Conservation (phyloP, 2,888 invertebrate species). For the Phania funesta region DNA sequence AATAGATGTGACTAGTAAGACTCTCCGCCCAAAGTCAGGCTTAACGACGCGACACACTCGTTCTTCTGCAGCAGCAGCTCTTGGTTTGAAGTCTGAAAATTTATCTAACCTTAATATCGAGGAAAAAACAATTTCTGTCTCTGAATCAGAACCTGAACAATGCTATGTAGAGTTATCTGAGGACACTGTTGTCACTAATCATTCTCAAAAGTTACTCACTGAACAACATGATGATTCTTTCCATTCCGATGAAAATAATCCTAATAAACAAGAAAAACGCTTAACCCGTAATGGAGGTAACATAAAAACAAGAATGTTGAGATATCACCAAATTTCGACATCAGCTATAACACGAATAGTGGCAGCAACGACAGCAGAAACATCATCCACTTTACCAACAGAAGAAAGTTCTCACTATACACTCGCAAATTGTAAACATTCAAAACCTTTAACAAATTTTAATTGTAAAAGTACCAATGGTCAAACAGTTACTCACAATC, state of each 20-base stretch:
- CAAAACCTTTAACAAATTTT: slow-evolving; percentile 47
- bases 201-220: neutral
- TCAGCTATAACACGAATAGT: slow-evolving; percentile 18
- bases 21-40: slow-evolving; percentile 16
- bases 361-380: slow-evolving; percentile 22
- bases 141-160: slow-evolving; percentile 64
- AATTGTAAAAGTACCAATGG: slow-evolving; percentile 49
- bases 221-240: slow-evolving; percentile 32
- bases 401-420: slow-evolving; percentile 44
- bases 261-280: slow-evolving; percentile 69
- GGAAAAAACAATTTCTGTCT: slow-evolving; percentile 59
- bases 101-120: slow-evolving; percentile 11
- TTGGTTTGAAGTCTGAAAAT: slow-evolving; percentile 44
- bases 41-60: slow-evolving; percentile 59
- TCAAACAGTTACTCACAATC: slow-evolving; percentile 37
- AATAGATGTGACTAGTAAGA: neutral
- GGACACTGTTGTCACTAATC: neutral
- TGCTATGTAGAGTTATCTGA: slow-evolving; percentile 39
- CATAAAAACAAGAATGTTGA: slow-evolving; percentile 68
- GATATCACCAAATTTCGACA: slow-evolving; percentile 69
- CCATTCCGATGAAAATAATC: slow-evolving; percentile 69
- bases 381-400: neutral
- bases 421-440: slow-evolving; percentile 63
- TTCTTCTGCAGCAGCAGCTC: slow-evolving; percentile 45
- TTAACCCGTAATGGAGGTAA: slow-evolving; percentile 73